phyloP scores from a whole-genome alignment of 2,797 vertebrate species.

The Myripristis jacobus region DNA sequence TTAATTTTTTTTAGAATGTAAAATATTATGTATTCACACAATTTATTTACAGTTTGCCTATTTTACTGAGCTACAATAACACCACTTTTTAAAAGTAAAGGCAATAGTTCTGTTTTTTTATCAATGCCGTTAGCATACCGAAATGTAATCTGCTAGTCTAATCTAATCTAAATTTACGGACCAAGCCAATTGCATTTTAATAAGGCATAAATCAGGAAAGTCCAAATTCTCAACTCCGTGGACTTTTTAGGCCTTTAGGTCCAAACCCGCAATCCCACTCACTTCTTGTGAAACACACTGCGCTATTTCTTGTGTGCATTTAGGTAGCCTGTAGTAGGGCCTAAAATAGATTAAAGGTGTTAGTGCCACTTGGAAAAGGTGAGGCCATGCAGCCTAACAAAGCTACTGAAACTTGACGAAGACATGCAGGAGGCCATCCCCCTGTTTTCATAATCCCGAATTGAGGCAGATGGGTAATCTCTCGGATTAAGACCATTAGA shows the following conservation, averaged over 20 bases:
- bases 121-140: too few relatives aligned
- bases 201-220: neutral
- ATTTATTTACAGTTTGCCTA: too few relatives aligned
- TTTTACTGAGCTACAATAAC: neutral
- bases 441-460: neutral
- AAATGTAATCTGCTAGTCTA: too few relatives aligned
- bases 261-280: neutral
- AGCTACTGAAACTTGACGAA: neutral
- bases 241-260: slow-evolving; percentile 1
- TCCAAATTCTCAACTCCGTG: neutral
- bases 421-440: neutral
- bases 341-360: neutral
- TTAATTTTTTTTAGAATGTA: too few relatives aligned
- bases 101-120: neutral
- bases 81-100: neutral
- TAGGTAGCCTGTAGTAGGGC: neutral
- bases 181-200: neutral
- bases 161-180: neutral
- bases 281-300: neutral
- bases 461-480: neutral
- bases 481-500: neutral
- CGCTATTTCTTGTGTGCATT: neutral
- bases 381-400: neutral
- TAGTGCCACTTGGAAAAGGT: neutral
- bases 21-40: too few relatives aligned